Evolutionary conservation across 1,140 invertebrate genomes (phyloP).

Genomic region (Parasteatoda tepidariorum): DNA sequence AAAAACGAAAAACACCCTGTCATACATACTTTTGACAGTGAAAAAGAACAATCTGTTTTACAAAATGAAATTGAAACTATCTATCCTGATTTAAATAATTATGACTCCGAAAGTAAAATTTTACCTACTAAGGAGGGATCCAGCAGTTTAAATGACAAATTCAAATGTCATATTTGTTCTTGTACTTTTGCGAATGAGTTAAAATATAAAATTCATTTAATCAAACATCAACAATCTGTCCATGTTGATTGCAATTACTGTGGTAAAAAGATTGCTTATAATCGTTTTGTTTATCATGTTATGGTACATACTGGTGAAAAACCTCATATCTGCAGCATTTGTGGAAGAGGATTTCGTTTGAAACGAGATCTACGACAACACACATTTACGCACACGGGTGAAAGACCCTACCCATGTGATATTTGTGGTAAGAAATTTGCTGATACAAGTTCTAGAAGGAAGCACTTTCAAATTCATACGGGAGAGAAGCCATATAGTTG

Average conservation of each 20-base stretch:
- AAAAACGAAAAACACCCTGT: no score
- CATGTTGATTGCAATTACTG: conserved; percentile 62
- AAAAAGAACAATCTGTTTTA: no score
- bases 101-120: no score
- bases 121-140: no score
- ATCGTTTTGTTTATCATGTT: conserved; percentile 88
- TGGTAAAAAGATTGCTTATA: conserved; percentile 74
- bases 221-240: conserved; percentile 34
- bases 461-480: conserved; percentile 82
- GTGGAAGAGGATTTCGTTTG: conserved; percentile 81
- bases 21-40: no score
- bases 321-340: conserved; percentile 70
- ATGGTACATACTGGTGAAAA: conserved; percentile 86
- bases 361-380: conserved; percentile 82
- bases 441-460: conserved; percentile 86
- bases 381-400: conserved; percentile 83
- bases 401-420: conserved; percentile 80
- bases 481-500: conserved; percentile 83
- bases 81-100: no score
- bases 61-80: no score
- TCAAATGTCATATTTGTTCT: conserved; percentile 31
- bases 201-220: conserved; percentile 34
- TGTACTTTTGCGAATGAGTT: conserved; percentile 19
- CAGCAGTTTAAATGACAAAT: no score
- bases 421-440: conserved; percentile 82